Conservation (phyloP, 2,888 invertebrate genomes). For the Notodonta ziczac region DNA sequence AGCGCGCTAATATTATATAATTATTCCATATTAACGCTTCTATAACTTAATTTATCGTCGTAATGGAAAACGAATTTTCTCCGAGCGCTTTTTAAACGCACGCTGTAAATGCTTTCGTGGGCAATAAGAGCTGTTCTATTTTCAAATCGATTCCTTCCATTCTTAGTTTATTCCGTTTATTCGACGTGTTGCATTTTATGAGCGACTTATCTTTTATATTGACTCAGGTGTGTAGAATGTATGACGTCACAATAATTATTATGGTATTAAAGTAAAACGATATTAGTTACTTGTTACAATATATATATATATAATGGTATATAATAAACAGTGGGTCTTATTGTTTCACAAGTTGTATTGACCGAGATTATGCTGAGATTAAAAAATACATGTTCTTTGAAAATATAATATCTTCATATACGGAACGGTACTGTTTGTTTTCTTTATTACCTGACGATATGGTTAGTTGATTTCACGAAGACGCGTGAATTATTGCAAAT, state of each 20-base stretch:
- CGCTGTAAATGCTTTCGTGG: neutral
- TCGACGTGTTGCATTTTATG: conserved; percentile 60
- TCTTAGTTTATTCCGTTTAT: conserved; percentile 17
- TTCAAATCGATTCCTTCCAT: conserved; percentile 43
- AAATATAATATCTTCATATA: conserved; percentile 85
- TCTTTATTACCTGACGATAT: conserved; percentile 29
- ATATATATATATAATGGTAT: conserved; percentile 62
- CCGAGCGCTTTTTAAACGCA: neutral
- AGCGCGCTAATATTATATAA: neutral
- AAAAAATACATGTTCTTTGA: conserved; percentile 82
- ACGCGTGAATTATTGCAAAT: too few species aligned
- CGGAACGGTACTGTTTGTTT: conserved; percentile 63
- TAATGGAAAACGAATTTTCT: neutral
- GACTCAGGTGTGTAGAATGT: conserved; percentile 76
- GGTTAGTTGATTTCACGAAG: too few species aligned
- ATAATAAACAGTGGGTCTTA: conserved; percentile 68
- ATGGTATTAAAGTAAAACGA: conserved; percentile 62
- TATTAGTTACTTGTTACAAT: conserved; percentile 74
- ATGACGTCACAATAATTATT: conserved; percentile 79
- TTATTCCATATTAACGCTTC: neutral
- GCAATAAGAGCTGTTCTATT: neutral
- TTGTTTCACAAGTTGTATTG: conserved; percentile 81
- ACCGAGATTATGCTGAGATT: conserved; percentile 78
- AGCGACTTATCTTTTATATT: conserved; percentile 68
- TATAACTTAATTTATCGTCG: neutral